phyloP scores from a whole-genome alignment of 2,113 vertebrate species.

The Ptychochromis oligacanthus region DNA sequence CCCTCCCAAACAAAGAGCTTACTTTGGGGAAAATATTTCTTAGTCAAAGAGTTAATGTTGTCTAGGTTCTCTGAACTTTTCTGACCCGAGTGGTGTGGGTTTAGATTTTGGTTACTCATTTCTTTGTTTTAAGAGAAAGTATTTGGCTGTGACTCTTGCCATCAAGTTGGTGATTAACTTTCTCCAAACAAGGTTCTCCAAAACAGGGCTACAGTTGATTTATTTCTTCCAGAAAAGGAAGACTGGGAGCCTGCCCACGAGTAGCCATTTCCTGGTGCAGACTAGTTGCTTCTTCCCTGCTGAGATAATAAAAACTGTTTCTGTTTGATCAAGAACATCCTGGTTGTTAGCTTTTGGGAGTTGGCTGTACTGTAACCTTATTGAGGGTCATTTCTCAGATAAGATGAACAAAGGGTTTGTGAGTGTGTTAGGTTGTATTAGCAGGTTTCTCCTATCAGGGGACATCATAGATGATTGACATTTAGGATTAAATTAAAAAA shows the following conservation, averaged over 20 bases:
- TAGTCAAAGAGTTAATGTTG: background rate
- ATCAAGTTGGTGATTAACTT: constrained; percentile 51
- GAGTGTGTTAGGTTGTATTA: background rate
- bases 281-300: background rate
- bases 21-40: background rate
- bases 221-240: constrained; percentile 21
- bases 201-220: constrained; percentile 28
- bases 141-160: constrained; percentile 1
- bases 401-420: background rate
- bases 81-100: background rate
- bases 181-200: constrained; percentile 13
- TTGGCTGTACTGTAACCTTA: constrained; percentile 1
- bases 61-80: background rate
- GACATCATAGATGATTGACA: background rate
- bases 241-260: background rate
- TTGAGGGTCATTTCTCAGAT: background rate
- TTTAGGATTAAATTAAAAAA: no score
- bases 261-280: constrained; percentile 17
- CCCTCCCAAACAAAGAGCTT: background rate
- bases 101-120: constrained; percentile 15
- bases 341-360: constrained; percentile 51
- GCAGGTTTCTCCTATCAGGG: background rate
- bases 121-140: constrained; percentile 29
- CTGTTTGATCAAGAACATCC: constrained; percentile 61
- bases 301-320: constrained; percentile 36